These are phyloP conservation scores for Gymnobelideus leadbeateri DNA, from an alignment of 2,113 vertebrate species.

Conservation along the genomic window DNA sequence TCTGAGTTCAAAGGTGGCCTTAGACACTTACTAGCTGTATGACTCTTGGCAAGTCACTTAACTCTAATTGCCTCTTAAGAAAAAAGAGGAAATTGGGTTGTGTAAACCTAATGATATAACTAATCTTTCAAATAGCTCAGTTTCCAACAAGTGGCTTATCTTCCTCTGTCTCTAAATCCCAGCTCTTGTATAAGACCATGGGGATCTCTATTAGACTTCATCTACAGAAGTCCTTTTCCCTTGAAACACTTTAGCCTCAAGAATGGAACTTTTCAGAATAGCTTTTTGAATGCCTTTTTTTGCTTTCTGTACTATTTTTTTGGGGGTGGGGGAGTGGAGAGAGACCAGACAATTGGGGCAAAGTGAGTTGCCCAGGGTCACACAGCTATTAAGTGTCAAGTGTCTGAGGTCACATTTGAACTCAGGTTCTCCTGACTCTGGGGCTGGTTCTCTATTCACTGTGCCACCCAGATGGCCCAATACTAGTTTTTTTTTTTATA, in stretches of 20 bases:
- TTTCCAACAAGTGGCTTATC: not conserved
- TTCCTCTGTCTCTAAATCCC: not conserved
- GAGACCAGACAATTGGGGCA: too few relatives aligned
- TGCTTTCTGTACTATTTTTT: not conserved
- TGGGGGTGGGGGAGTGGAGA: too few relatives aligned
- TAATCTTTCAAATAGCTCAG: not conserved
- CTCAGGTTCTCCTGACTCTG: not conserved
- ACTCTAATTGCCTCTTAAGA: not conserved
- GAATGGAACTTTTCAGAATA: not conserved
- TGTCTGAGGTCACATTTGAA: not conserved
- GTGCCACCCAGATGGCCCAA: too few relatives aligned
- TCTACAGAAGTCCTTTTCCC: not conserved
- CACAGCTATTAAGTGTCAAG: not conserved
- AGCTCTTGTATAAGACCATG: not conserved
- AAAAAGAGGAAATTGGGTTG: not conserved
- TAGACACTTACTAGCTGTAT: not conserved
- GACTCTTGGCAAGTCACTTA: not conserved
- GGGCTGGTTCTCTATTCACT: too few relatives aligned
- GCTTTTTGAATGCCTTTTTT: fast-evolving
- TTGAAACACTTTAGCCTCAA: not conserved
- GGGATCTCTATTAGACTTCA: not conserved
- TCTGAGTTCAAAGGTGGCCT: not conserved
- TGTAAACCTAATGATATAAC: not conserved
- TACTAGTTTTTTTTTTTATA: too few relatives aligned
- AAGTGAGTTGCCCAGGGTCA: not conserved